Percentiles rank a stretch among this genome's conserved stretches.
phyloP scores from a whole-genome alignment of 1,140 invertebrate species.

The Rhynchophorus ferrugineus region DNA sequence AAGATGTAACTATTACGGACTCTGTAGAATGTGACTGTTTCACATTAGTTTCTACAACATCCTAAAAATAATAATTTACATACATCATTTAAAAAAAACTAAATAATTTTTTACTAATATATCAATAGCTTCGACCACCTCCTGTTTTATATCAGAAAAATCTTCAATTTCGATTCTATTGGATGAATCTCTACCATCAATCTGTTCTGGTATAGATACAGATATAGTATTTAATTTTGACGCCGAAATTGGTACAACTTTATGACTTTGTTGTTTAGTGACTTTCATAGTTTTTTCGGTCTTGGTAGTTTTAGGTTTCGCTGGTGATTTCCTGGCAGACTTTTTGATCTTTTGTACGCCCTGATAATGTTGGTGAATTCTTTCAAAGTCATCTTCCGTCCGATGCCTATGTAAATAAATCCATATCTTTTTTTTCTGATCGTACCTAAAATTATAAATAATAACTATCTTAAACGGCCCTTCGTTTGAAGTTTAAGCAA shows the following conservation, averaged over 20 bases:
- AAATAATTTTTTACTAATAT: background rate
- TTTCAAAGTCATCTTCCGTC: constrained; percentile 68
- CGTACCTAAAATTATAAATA: constrained; percentile 46
- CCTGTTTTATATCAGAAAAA: constrained; percentile 9
- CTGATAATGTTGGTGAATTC: constrained; percentile 57
- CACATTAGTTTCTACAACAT: background rate
- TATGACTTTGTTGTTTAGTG: constrained; percentile 31
- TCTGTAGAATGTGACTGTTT: background rate
- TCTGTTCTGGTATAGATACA: background rate
- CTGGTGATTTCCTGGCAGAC: constrained; percentile 39
- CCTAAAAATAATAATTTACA: constrained; percentile 6
- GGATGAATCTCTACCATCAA: constrained; percentile 12
- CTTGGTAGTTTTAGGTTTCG: constrained; percentile 43
- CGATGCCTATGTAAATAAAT: constrained; percentile 76
- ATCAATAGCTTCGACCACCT: constrained; percentile 7
- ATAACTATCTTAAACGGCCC: too few relatives aligned
- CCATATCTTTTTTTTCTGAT: constrained; percentile 83
- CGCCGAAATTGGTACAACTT: background rate
- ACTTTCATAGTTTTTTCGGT: constrained; percentile 37
- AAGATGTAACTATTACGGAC: constrained; percentile 4
- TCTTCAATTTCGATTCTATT: constrained; percentile 1
- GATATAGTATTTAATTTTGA: background rate
- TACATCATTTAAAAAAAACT: background rate
- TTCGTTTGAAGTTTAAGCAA: too few relatives aligned
- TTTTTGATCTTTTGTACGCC: constrained; percentile 50